These are phyloP conservation scores for Tridacna crocea DNA, from an alignment of 2,888 invertebrate species.

Conservation along the genomic window DNA sequence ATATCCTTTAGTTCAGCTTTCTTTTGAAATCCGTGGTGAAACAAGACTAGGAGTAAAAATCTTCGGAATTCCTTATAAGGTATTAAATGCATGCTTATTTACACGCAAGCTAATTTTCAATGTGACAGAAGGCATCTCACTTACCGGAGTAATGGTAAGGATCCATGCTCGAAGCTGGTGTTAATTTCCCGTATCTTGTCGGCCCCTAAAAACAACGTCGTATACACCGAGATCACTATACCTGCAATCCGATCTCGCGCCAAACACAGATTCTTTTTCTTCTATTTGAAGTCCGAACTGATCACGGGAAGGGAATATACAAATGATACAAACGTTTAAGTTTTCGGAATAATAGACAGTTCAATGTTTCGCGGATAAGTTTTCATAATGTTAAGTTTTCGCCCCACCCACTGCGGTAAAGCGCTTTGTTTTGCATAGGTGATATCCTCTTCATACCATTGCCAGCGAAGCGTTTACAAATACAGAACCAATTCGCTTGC, in stretches of 20 bases:
- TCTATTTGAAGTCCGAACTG: constrained; percentile 53
- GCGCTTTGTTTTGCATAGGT: constrained; percentile 60
- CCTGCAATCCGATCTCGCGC: constrained; percentile 54
- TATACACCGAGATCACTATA: constrained; percentile 38
- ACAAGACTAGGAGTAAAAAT: neutral
- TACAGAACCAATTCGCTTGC: constrained; percentile 43
- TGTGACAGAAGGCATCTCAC: constrained; percentile 49
- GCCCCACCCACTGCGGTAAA: constrained; percentile 57
- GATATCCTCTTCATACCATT: constrained; percentile 47
- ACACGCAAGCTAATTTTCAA: constrained; percentile 14
- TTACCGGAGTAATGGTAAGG: constrained; percentile 65
- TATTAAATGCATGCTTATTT: constrained; percentile 2
- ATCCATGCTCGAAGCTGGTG: constrained; percentile 56
- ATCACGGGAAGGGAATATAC: constrained; percentile 60
- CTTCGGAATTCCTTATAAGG: neutral
- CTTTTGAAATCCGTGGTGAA: no score
- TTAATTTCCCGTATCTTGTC: constrained; percentile 60
- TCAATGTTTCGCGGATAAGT: constrained; percentile 64
- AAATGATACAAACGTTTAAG: constrained; percentile 60
- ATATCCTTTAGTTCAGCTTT: no score
- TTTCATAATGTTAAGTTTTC: constrained; percentile 62
- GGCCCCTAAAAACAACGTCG: constrained; percentile 33
- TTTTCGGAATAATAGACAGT: constrained; percentile 63
- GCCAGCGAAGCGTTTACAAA: constrained; percentile 55
- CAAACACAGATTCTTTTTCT: constrained; percentile 54